Base-by-base conservation (phyloP, 2,113 vertebrate species). In the Hystrix cristata region DNA sequence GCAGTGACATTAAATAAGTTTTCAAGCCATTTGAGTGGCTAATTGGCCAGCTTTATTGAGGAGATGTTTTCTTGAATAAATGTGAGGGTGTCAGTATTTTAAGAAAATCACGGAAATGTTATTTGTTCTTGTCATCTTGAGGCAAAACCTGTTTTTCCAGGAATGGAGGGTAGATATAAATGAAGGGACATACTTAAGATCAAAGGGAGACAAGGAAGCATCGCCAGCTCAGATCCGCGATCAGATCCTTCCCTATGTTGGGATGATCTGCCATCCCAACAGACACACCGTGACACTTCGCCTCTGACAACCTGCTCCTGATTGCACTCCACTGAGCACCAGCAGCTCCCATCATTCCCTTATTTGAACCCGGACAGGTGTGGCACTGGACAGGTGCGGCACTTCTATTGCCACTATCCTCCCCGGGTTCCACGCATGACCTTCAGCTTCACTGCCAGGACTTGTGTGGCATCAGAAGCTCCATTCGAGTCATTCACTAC, bases 1-100 rank as follows among this genome's bases (percentile, higher is more conserved):
- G 93, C 97, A 97, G 95, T 97, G 97, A 97, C 97, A 98, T 98
- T 98, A 97, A 97, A 88, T 96, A 95, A 82, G 90, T 94, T 96
- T 93, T 98, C 91, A 95, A 97, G 97, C 57, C 95, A 97, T 97
- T 95, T 97, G 96, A 95, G 96, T 97, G 90, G 92, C 94, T 98
- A 97, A 97, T 98, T 95, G 95, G 90, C 87, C 97, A 92, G 80
- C 80, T 97, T 72, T 81, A 82, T 31, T 59, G 90, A 96, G 48
- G 86, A 94, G 95, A 67, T 97, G 60, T 95, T 97, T 97, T 84
- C 83, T 80, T 43, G 65, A 84, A 53, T 90, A 90, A 84, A 91
- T 95, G n/a, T 83, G 48, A 96, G 53, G 76, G 59, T 55, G 76
- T 88, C 51, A 0, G 2, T 57, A 81, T 82, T 94, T 29, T 13